Evolutionary conservation across 2,888 invertebrate genomes (phyloP).

Genomic region (Stegana nigrithorax): DNA sequence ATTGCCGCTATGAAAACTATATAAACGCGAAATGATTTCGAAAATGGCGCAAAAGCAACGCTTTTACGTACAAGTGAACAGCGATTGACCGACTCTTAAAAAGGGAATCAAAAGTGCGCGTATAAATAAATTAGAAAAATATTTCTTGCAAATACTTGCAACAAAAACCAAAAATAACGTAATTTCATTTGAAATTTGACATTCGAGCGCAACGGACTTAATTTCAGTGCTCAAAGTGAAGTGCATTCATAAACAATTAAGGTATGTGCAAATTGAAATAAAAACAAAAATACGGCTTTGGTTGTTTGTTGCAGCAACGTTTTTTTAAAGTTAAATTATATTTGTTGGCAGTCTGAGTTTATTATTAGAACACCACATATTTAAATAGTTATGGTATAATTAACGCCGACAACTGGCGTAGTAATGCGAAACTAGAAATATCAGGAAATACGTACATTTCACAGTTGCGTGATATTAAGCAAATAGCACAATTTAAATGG

Average conservation of each 20-base stretch:
- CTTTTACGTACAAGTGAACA: too few relatives aligned
- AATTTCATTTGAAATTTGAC: slow-evolving; percentile 2
- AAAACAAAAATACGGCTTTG: background rate
- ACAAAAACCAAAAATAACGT: background rate
- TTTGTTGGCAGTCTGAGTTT: too few relatives aligned
- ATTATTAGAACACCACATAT: too few relatives aligned
- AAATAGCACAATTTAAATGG: too few relatives aligned
- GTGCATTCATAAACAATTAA: background rate
- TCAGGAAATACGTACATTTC: too few relatives aligned
- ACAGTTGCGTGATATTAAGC: too few relatives aligned
- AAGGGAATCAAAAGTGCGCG: background rate
- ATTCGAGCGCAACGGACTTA: background rate
- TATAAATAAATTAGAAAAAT: background rate
- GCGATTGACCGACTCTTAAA: background rate
- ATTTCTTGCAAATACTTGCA: background rate
- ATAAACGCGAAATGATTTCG: slow-evolving; percentile 48
- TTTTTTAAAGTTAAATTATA: too few relatives aligned
- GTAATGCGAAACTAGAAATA: too few relatives aligned
- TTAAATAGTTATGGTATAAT: too few relatives aligned
- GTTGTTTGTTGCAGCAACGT: too few relatives aligned
- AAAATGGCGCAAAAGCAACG: slow-evolving; percentile 53
- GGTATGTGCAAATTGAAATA: background rate
- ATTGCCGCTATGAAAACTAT: slow-evolving; percentile 35
- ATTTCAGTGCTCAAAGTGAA: too few relatives aligned
- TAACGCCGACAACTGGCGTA: too few relatives aligned